These are phyloP conservation scores for Mobula birostris DNA, from an alignment of 2,113 vertebrate species.

Conservation along the genomic window DNA sequence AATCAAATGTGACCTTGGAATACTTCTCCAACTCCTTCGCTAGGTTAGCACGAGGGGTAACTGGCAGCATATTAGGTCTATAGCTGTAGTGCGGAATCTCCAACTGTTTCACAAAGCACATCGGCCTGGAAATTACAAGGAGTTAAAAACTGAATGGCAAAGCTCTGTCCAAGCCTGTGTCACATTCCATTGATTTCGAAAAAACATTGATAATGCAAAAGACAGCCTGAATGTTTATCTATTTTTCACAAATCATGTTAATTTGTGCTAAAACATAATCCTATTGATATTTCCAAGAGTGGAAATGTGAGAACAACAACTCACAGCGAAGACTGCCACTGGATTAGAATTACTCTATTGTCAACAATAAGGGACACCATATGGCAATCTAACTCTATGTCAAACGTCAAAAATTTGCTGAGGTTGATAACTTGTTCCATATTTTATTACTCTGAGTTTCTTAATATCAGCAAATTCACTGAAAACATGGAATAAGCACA, in stretches of 20 bases:
- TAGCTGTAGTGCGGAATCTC: conserved; percentile 90
- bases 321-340: neutral
- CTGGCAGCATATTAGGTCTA: conserved; percentile 74
- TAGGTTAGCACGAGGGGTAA: conserved; percentile 88
- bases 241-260: neutral
- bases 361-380: neutral
- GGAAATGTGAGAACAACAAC: neutral
- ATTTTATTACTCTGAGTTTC: neutral
- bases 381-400: neutral
- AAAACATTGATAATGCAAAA: neutral
- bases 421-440: neutral
- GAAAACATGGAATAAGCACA: neutral
- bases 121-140: conserved; percentile 65
- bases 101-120: conserved; percentile 98
- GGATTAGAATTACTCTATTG: neutral
- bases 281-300: neutral
- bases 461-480: neutral
- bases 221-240: neutral
- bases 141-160: conserved; percentile 25
- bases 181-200: neutral
- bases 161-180: conserved; percentile 1
- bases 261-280: neutral
- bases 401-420: neutral
- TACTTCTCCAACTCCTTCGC: conserved; percentile 98
- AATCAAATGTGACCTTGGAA: conserved; percentile 98